These are phyloP conservation scores for Nesometra sesokonis DNA, from an alignment of 35 echinoderm and acorn worm genomes.

Conservation along the genomic window DNA sequence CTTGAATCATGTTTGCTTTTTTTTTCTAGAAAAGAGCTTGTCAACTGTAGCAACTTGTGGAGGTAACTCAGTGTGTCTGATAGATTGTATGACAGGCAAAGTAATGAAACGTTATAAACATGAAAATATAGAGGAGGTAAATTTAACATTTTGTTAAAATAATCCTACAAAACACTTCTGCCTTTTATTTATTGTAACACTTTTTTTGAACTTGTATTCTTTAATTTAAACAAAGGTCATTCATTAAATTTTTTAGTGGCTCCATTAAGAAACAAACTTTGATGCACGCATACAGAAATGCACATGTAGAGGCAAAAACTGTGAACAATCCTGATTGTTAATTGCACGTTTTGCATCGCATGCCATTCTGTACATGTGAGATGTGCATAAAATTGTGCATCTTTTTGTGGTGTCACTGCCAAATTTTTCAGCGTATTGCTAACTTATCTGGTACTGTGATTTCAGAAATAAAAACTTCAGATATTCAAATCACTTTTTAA, in stretches of 20 bases:
- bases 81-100: conserved; percentile 78
- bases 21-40: conserved; percentile 41
- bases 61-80: conserved; percentile 73
- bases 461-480: no score
- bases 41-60: conserved; percentile 88
- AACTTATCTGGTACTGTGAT: no score
- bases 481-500: no score
- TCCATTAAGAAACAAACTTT: not conserved
- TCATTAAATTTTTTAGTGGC: not conserved
- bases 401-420: no score
- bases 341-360: no score
- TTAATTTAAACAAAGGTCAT: not conserved
- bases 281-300: no score
- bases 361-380: no score
- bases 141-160: not conserved
- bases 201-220: not conserved
- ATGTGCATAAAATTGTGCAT: no score
- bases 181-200: not conserved
- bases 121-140: conserved; percentile 66
- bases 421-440: no score
- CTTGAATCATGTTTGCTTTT: not conserved
- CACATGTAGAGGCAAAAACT: no score
- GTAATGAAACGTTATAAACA: conserved; percentile 97
- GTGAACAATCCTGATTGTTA: no score
- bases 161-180: no score